Conservation (phyloP, 1,140 invertebrate genomes). For the Thaumetopoea pityocampa region DNA sequence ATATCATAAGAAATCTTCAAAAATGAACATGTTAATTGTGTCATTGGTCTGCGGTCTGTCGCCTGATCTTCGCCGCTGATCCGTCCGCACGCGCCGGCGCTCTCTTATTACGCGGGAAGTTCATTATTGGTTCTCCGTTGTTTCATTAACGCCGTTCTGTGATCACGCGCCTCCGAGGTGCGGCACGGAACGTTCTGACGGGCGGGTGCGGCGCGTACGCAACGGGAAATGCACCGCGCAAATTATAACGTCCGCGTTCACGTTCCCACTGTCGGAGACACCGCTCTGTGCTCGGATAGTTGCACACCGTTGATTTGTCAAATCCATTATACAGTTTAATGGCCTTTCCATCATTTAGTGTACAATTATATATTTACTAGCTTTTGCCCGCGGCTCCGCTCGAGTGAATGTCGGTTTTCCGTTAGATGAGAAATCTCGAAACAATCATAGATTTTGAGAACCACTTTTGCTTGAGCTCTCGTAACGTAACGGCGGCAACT, state of each 20-base stretch:
- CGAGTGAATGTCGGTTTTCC: too few species aligned
- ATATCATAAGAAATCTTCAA: too few species aligned
- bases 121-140: conserved; percentile 38
- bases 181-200: conserved; percentile 55
- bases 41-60: conserved; percentile 13
- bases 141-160: conserved; percentile 53
- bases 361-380: too few species aligned
- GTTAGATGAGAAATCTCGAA: too few species aligned
- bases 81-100: conserved; percentile 38
- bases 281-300: conserved; percentile 6
- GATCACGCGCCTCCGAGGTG: conserved; percentile 48
- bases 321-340: conserved; percentile 12
- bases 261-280: conserved; percentile 42
- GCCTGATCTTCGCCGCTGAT: too few species aligned
- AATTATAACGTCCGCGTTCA: conserved; percentile 55
- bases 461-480: too few species aligned
- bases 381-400: too few species aligned
- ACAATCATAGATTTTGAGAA: too few species aligned
- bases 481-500: too few species aligned
- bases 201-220: conserved; percentile 48
- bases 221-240: conserved; percentile 51
- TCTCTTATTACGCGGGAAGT: conserved; percentile 47
- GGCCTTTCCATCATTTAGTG: too few species aligned
- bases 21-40: too few species aligned
- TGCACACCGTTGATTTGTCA: conserved; percentile 6